These are phyloP conservation scores for Zonitis immaculata DNA, from an alignment of 2,888 invertebrate genomes.

Conservation along the genomic window DNA sequence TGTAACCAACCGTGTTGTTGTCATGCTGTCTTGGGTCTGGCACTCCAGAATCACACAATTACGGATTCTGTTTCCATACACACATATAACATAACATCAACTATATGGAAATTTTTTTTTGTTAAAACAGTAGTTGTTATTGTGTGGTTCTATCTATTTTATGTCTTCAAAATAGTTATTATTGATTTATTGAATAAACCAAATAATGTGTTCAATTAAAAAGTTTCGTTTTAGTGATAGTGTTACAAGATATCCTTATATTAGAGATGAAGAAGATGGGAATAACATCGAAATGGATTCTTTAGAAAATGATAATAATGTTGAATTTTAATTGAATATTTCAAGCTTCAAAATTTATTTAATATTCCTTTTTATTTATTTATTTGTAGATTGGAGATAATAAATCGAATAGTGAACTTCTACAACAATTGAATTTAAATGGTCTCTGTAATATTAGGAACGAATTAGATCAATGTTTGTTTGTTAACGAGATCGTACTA, in stretches of 20 bases:
- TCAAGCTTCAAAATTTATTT: no score
- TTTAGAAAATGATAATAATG: conserved; percentile 36
- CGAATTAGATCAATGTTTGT: conserved; percentile 31
- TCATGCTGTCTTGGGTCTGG: conserved; percentile 45
- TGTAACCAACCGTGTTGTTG: conserved; percentile 47
- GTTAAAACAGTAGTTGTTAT: not conserved
- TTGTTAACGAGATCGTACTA: conserved; percentile 45
- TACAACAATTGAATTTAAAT: conserved; percentile 44
- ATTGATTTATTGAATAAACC: no score
- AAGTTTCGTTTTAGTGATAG: conserved; percentile 37
- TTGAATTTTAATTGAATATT: no score
- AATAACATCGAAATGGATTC: conserved; percentile 46
- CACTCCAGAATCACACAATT: conserved; percentile 45
- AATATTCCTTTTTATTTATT: no score
- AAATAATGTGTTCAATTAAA: conserved; percentile 36
- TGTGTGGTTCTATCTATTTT: no score
- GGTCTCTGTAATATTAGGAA: conserved; percentile 40
- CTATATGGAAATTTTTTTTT: no score
- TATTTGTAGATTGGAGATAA: conserved; percentile 16
- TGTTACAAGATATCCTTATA: conserved; percentile 33
- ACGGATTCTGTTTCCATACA: conserved; percentile 28
- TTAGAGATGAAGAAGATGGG: conserved; percentile 30
- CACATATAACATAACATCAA: no score
- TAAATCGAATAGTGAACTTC: conserved; percentile 6
- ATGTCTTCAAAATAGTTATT: no score